Evolutionary conservation across 2,888 invertebrate genomes (phyloP), one percentile per base, ranked within the genome.

Genomic region (Meliscaeva auricollis): DNA sequence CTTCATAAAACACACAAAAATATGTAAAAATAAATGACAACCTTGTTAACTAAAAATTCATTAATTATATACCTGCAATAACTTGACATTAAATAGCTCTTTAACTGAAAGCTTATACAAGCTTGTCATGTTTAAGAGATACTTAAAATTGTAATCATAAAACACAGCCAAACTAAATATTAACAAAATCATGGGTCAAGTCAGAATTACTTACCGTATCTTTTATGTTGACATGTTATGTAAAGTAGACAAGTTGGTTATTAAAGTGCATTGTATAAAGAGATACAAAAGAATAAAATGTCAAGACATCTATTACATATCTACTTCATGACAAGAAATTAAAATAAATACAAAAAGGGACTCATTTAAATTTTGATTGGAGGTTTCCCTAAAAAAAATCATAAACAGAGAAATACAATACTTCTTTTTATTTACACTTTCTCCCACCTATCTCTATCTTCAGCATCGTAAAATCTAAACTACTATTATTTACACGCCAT

Each of bases 401-500:
- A 32, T 13, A 56, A 17, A 35, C 15, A 11, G 7, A n/a, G 22
- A 41, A 41, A 60, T 22, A 22, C 22, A 41, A 60, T 48, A 48
- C 38, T 41, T 22, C 8, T 15, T 22, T 60, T 41, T 60, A 38
- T 38, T 22, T 20, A 41, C n/a, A 41, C 22, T 41, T 22, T 60
- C 38, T 41, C n/a, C n/a, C 38, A 22, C 60, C 46, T 30, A 1
- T 32, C 46, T 30, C 3, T 17, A 30, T 22, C 64, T n/a, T 30
- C 17, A 17, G 9, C 5, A 26, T 46, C 44, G 44, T 62, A 41
- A 62, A 60, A 8, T 60, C n/a, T 62, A 62, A 62, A 26, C 38
- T 22, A 62, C 62, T 8, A 41, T 41, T 64, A 46, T 64, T 64
- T 46, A 64, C 64, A 64, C 17, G 8, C 30, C 64, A 46, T 38